phyloP scores from a whole-genome alignment of 2,888 invertebrate species.

The Nudaria mundana region DNA sequence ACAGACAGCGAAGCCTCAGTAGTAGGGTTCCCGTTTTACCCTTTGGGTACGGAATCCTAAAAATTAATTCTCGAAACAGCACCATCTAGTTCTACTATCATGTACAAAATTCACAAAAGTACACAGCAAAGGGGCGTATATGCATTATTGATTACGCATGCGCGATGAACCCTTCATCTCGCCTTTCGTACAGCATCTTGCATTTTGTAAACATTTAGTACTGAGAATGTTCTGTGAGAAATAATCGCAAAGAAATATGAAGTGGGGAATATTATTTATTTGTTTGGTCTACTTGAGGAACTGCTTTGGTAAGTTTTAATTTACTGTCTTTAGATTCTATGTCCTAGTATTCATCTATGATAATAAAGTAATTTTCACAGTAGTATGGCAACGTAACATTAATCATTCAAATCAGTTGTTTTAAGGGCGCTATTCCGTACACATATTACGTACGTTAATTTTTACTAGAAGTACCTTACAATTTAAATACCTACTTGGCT shows the following conservation, averaged over 20 bases:
- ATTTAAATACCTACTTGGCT: no score
- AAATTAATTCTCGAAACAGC: not conserved
- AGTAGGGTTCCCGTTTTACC: no score
- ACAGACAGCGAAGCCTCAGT: no score
- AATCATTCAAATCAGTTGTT: no score
- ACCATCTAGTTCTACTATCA: conserved; percentile 23
- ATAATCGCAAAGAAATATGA: conserved; percentile 42
- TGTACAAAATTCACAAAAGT: conserved; percentile 20
- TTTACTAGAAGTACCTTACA: no score
- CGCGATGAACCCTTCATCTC: conserved; percentile 41
- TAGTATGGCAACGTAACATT: no score
- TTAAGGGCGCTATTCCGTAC: no score
- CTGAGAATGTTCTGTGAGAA: conserved; percentile 24
- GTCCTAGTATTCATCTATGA: not conserved
- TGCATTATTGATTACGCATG: conserved; percentile 70
- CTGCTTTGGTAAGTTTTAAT: conserved; percentile 53
- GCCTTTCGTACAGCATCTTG: conserved; percentile 26
- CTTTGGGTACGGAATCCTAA: no score
- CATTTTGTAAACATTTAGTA: conserved; percentile 44
- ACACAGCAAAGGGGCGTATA: conserved; percentile 14
- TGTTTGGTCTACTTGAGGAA: conserved; percentile 42
- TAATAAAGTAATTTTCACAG: no score
- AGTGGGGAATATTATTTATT: conserved; percentile 45
- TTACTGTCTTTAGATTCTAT: not conserved
- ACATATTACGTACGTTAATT: no score